These are phyloP conservation scores for Tetramorium parvispinum DNA, from an alignment of 1,140 invertebrate genomes.

Conservation along the genomic window DNA sequence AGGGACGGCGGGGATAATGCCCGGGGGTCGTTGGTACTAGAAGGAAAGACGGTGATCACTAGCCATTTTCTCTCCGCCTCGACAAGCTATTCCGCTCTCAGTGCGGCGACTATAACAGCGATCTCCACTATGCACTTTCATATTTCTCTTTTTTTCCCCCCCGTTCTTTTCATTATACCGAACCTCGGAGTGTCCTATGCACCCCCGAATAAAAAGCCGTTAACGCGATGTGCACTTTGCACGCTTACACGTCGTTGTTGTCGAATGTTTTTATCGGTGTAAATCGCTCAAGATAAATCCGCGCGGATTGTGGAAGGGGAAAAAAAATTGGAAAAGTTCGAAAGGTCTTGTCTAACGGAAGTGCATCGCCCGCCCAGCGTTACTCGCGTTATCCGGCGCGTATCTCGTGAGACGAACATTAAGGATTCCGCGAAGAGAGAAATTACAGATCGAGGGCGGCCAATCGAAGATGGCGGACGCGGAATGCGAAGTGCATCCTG, in stretches of 20 bases:
- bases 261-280: constrained; percentile 14
- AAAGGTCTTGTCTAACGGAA: background rate
- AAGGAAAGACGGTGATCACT: constrained; percentile 64
- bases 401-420: background rate
- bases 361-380: background rate
- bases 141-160: background rate
- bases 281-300: constrained; percentile 30
- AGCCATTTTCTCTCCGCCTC: constrained; percentile 51
- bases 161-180: constrained; percentile 28
- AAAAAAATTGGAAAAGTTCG: background rate
- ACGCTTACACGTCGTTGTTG: background rate
- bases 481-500: constrained; percentile 52
- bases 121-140: constrained; percentile 63
- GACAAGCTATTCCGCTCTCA: constrained; percentile 59
- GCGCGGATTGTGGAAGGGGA: background rate
- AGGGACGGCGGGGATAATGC: constrained; percentile 44
- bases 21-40: constrained; percentile 48
- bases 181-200: constrained; percentile 1
- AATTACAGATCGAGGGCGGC: constrained; percentile 53
- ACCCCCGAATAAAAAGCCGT: background rate
- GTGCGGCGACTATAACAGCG: constrained; percentile 58
- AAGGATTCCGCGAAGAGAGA: constrained; percentile 33
- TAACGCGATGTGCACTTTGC: constrained; percentile 4
- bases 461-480: constrained; percentile 61
- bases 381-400: background rate